These are phyloP conservation scores for Petroica traversi DNA, from an alignment of 2,113 vertebrate species.

Conservation along the genomic window DNA sequence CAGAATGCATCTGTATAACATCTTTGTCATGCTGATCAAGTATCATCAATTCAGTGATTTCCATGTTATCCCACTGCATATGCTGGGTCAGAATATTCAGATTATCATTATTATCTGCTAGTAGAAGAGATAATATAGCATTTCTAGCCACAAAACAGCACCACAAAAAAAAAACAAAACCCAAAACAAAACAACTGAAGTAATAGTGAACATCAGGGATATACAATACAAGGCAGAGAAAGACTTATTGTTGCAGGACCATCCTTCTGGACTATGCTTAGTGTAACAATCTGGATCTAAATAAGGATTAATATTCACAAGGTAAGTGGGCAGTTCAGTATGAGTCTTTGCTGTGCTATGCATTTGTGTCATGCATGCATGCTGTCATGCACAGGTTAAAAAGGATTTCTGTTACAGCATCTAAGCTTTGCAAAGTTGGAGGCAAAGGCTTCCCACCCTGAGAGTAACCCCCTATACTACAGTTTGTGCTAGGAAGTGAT, in stretches of 20 bases:
- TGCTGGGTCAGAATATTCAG: neutral
- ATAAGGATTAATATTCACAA: neutral
- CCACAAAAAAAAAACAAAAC: too few species aligned
- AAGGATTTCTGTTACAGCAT: neutral
- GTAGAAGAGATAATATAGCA: neutral
- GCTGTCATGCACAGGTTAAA: neutral
- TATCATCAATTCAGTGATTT: neutral
- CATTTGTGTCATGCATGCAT: rapidly evolving
- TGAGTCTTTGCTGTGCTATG: neutral
- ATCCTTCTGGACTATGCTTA: neutral
- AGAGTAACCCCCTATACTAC: neutral
- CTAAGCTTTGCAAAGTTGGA: neutral
- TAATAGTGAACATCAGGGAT: neutral
- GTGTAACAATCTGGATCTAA: neutral
- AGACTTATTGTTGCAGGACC: neutral
- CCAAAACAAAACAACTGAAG: neutral
- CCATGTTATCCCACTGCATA: neutral
- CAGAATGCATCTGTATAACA: neutral
- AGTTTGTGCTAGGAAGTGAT: neutral
- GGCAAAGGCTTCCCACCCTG: neutral
- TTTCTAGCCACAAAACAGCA: neutral
- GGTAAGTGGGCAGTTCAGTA: neutral
- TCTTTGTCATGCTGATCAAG: neutral
- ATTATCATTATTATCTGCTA: neutral
- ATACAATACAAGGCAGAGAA: neutral